These are phyloP conservation scores for Numida meleagris DNA, from an alignment of 2,113 vertebrate species.

Conservation along the genomic window DNA sequence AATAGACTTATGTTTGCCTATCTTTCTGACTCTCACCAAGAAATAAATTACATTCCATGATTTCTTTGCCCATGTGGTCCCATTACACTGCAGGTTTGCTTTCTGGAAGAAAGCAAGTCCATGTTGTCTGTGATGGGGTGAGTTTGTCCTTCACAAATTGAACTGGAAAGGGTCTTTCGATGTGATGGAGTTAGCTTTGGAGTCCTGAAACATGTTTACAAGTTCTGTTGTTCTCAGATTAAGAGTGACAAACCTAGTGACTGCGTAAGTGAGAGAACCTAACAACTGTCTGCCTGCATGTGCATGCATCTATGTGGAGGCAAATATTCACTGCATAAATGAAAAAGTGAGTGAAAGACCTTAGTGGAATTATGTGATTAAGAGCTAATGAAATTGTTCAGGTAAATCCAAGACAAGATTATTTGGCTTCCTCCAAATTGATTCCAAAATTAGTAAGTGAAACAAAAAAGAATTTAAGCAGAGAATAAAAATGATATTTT, in stretches of 20 bases:
- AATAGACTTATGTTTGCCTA: background rate
- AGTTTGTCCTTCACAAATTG: background rate
- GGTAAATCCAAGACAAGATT: slow-evolving; percentile 8
- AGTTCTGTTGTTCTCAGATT: background rate
- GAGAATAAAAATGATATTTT: background rate
- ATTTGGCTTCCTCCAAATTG: background rate
- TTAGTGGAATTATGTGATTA: slow-evolving; percentile 9
- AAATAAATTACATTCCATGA: background rate
- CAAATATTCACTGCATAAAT: background rate
- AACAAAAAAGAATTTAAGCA: background rate
- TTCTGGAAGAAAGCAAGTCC: background rate
- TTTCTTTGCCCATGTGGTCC: background rate
- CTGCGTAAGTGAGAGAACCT: background rate
- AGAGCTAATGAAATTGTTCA: background rate
- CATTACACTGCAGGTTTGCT: background rate
- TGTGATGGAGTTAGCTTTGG: background rate
- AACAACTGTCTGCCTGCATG: background rate
- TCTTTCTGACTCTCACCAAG: background rate
- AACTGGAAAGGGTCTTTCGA: background rate
- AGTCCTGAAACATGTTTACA: background rate
- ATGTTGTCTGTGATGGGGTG: rapidly evolving
- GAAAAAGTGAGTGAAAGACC: background rate
- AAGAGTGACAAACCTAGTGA: background rate
- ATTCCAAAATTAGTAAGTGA: background rate
- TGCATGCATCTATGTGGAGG: background rate